A percentile compares a stretch with the other conserved stretches of the same genome.
Evolutionary conservation across 2,797 vertebrate species (phyloP).

Genomic region (Hafferia zeledoni): DNA sequence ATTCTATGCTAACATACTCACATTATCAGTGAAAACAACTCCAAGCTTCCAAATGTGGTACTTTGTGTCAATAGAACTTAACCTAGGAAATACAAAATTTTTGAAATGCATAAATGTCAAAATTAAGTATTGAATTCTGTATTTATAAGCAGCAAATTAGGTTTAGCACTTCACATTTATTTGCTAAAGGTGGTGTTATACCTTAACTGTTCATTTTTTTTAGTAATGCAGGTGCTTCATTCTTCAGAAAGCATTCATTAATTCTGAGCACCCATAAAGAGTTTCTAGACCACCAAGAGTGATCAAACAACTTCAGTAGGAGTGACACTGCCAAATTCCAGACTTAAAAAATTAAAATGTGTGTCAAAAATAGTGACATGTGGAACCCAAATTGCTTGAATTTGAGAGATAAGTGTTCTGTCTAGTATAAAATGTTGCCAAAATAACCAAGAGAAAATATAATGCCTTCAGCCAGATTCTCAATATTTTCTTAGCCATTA

Average conservation of each 20-base stretch:
- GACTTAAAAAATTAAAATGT: background rate
- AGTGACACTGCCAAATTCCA: background rate
- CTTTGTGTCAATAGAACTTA: slow-evolving; percentile 96
- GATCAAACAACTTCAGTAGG: background rate
- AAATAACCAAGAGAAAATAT: background rate
- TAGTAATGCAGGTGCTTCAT: background rate
- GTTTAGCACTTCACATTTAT: background rate
- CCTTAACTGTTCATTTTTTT: background rate
- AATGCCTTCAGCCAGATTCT: background rate
- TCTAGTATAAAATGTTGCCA: background rate
- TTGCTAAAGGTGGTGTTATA: background rate
- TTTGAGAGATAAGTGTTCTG: background rate
- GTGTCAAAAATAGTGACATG: background rate
- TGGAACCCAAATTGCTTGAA: background rate
- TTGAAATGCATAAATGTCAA: slow-evolving; percentile 12
- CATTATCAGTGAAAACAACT: slow-evolving; percentile 98
- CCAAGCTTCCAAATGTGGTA: slow-evolving; percentile 98
- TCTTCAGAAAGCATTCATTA: background rate
- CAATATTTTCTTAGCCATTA: background rate
- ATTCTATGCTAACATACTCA: slow-evolving; percentile 76
- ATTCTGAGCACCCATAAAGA: background rate
- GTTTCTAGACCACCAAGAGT: background rate
- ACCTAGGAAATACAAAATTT: slow-evolving; percentile 78
- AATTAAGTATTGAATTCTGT: slow-evolving; percentile 2
- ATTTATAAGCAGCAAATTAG: background rate